These are phyloP conservation scores for Fragum sueziense DNA, from an alignment of 2,888 invertebrate species.

Conservation along the genomic window DNA sequence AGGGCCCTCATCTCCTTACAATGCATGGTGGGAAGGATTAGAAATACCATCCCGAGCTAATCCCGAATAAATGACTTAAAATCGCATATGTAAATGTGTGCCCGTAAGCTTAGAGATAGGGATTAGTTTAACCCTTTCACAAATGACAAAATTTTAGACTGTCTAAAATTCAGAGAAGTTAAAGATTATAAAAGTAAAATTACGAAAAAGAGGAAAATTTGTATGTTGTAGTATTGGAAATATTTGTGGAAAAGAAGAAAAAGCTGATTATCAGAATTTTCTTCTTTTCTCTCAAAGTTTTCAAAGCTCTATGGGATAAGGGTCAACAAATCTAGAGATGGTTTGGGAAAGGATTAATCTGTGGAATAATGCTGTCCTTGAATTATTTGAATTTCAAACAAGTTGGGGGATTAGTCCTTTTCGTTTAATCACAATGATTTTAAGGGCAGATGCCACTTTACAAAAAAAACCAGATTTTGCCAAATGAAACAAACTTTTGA, in stretches of 20 bases:
- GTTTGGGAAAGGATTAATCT: conserved; percentile 50
- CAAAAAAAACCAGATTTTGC: neutral
- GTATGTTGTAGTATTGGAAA: too few species aligned
- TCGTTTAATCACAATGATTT: neutral
- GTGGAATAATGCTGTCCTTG: conserved; percentile 34
- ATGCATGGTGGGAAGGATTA: conserved; percentile 33
- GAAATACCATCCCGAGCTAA: conserved; percentile 29
- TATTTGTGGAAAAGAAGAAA: too few species aligned
- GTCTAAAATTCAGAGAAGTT: conserved; percentile 51
- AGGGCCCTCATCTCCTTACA: conserved; percentile 22
- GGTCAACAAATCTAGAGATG: too few species aligned
- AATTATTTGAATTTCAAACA: conserved; percentile 57
- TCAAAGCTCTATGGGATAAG: too few species aligned
- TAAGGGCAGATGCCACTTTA: neutral
- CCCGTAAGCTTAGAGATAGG: conserved; percentile 45
- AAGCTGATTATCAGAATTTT: too few species aligned
- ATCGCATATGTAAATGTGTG: conserved; percentile 60
- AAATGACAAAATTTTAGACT: conserved; percentile 38
- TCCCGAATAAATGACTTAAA: conserved; percentile 53
- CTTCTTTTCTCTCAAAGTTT: too few species aligned
- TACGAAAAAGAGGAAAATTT: too few species aligned
- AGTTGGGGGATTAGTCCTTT: conserved; percentile 34
- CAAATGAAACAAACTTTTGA: neutral
- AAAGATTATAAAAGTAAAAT: too few species aligned
- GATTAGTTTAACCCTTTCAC: conserved; percentile 46